A percentile compares a stretch with the other conserved stretches of the same genome.
phyloP scores from a whole-genome alignment of 2,113 vertebrate species.

The Campylomormyrus tamandua region DNA sequence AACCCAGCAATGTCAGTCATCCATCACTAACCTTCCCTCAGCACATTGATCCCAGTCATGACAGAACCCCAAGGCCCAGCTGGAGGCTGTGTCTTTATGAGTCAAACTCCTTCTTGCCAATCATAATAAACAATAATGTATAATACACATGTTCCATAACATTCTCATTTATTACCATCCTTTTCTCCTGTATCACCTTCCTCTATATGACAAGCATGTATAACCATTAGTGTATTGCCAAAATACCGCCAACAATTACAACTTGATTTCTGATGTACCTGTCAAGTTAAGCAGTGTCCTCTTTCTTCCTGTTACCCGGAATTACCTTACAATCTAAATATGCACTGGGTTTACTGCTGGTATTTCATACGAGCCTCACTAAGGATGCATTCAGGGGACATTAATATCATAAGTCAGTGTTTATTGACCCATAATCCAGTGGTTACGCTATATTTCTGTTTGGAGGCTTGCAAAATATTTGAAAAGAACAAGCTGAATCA shows the following conservation, averaged over 20 bases:
- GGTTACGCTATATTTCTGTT: background rate
- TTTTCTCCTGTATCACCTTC: background rate
- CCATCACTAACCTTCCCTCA: background rate
- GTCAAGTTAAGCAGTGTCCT: background rate
- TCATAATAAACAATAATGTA: background rate
- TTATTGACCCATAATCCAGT: background rate
- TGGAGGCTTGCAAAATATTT: background rate
- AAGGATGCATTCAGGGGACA: background rate
- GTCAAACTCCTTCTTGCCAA: background rate
- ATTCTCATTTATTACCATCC: background rate
- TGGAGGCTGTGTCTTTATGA: background rate
- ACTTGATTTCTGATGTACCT: background rate
- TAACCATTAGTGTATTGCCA: background rate
- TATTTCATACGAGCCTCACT: background rate
- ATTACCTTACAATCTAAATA: background rate
- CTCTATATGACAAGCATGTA: background rate
- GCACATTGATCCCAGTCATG: background rate
- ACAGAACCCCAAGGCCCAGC: background rate
- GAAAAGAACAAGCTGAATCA: background rate
- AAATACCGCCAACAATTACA: background rate
- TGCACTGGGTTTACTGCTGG: background rate
- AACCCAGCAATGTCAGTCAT: background rate
- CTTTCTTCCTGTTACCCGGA: background rate
- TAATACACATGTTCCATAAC: background rate
- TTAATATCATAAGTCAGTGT: background rate